A percentile compares a stretch with the other conserved stretches of the same genome.
Evolutionary conservation across 2,888 invertebrate species (phyloP).

Genomic region (Micropterix aruncella): DNA sequence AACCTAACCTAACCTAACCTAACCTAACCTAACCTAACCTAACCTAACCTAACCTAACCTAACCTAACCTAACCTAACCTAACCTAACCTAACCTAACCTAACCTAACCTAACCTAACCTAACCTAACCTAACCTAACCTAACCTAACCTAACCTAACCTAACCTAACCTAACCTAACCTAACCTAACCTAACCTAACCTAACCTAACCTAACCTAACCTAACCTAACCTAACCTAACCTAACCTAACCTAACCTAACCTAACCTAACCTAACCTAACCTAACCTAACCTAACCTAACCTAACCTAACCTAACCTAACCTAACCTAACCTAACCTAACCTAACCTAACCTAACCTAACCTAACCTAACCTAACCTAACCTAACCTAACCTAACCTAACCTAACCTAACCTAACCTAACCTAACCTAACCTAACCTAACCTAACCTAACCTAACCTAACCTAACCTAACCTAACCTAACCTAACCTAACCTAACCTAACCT

Average conservation of each 20-base stretch:
- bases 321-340: constrained; percentile 9
- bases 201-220: constrained; percentile 6
- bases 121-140: constrained; percentile 6
- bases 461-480: constrained; percentile 8
- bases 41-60: constrained; percentile 11
- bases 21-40: constrained; percentile 10
- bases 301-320: constrained; percentile 6
- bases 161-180: constrained; percentile 6
- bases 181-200: constrained; percentile 5
- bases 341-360: constrained; percentile 9
- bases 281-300: constrained; percentile 7
- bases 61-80: constrained; percentile 12
- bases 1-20: constrained; percentile 8
- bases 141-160: constrained; percentile 7
- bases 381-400: constrained; percentile 9
- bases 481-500: constrained; percentile 6
- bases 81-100: constrained; percentile 10
- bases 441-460: constrained; percentile 9
- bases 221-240: constrained; percentile 7
- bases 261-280: constrained; percentile 5
- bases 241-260: constrained; percentile 3
- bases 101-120: constrained; percentile 5
- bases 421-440: constrained; percentile 9
- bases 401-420: constrained; percentile 8
- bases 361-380: constrained; percentile 9